Evolutionary conservation across 2,888 invertebrate species (phyloP), one percentile per base, ranked within the genome.

Genomic region (Pycnomerus fuliginosus): DNA sequence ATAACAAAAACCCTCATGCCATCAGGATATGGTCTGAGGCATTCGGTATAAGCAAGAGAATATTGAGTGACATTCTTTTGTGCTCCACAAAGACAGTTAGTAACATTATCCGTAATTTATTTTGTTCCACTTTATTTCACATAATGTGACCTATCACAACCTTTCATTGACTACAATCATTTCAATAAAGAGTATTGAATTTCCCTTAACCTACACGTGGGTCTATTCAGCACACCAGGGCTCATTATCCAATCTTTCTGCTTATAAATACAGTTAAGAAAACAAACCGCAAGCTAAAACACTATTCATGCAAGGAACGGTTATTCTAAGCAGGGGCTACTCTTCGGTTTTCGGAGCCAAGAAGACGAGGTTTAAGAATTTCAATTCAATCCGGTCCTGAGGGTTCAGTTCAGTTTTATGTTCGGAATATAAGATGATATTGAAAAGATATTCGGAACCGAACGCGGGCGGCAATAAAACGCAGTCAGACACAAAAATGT

Each of bases 401-500:
- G 2, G 25, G 14, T n/a, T n/a, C n/a, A n/a, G n/a, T n/a, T n/a
- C 16, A 13, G 25, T 31, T 40, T 40, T 35, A 29, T 24, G 22
- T 16, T 32, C 32, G 14, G 31, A 36, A 27, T 34, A 33, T 38
- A 43, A 47, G 46, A 39, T 31, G 57, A 55, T 60, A 60, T 64
- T 46, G 58, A 56, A 53, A 62, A 59, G 47, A 47, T 47, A 43
- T 47, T 42, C 34, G 42, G 38, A 33, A 27, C 32, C 33, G 41
- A 43, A 47, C 16, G 40, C 58, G 56, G 52, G 50, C 10, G 61
- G 67, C 60, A 58, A 67, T 67, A 66, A 67, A 67, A 67, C 55
- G 67, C 67, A 67, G 67, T 59, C 57, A 60, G 58, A 55, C 58
- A 60, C 58, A 58, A 58, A 61, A 63, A 62, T 62, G 61, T 61